Evolutionary conservation across 2,888 invertebrate genomes (phyloP), one percentile per base, ranked within the genome.

Genomic region (Andrena dorsata): DNA sequence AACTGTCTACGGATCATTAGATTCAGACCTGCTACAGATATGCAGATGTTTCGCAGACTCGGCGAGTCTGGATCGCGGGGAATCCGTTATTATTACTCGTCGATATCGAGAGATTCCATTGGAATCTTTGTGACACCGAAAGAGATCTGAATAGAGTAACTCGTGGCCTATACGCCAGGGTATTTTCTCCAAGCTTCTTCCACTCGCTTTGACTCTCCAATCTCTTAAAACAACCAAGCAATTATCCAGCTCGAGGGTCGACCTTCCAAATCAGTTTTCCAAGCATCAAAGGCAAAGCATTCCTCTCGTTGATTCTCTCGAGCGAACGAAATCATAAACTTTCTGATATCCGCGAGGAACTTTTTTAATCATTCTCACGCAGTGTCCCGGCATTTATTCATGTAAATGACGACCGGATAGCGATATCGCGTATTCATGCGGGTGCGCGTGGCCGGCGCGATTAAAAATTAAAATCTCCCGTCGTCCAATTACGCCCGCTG

Each of bases 401-500:
- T 60, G 58, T 30, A 51, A 26, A 32, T 53, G 66, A 16, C 32
- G 6, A 35, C 30, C 56, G 28, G 10, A 7, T n/a, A n/a, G 23
- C 41, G 41, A 5, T 41, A 58, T 58, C 28, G 10, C 47, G 61
- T 23, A 61, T 65, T 41, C 53, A 20, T 30, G 20, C 66, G 66
- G 41, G 26, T 30, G 47, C 47, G 56, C 28, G 23, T 4, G 10
- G 47, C 41, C 1, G 2, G 63, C 35, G 20, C n/a, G 30, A 56
- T 76, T 56, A 53, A 76, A 63, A 47, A 70, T 76, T 47, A 28
- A 71, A 71, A 53, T 63, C 23, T 13, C 0, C 49, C 30, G 20
- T 53, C 20, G n/a, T 20, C 2, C 16, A 20, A 51, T 53, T n/a
- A 16, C 73, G 13, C 0, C 13, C 41, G 28, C 20, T n/a, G 47